Base-by-base conservation (phyloP, 1,140 invertebrate species). In the Dermatophagoides farinae region DNA sequence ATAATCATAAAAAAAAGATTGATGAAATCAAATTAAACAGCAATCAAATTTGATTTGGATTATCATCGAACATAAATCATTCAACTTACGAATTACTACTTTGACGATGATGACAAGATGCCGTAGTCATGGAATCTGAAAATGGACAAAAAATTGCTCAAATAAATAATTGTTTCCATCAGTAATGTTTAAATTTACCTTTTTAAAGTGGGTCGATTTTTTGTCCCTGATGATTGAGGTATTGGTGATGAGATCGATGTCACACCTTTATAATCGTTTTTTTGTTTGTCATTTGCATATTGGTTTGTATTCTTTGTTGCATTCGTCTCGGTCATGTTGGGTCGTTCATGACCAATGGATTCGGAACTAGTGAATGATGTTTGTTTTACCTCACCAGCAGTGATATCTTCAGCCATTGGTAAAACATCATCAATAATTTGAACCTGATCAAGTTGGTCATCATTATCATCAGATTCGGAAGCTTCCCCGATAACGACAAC, bases 401-500 rank as follows among this genome's bases (percentile, higher is more conserved):
- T 55, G 14, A 23, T 55, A 5, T 55, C 53, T 6, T 11, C 38
- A 18, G 53, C 53, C 1, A 23, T 14, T 4, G 22, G n/a, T n/a
- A n/a, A 8, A 12, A 14, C 16, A 38, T 55, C 14, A 55, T 38
- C 53, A 25, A 38, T 38, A 23, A 11, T 23, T 38, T 38, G 2
- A 20, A 25, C 31, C 14, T n/a, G 12, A 25, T 14, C 50, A 52
- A 9, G 12, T 16, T 55, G 14, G 14, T 23, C 10, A 12, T 55
- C 52, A 8, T 54, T 22, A 6, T 54, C 53, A 11, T 55, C 53
- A 1, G 53, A 55, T 25, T 55, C 53, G 31, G 53, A 55, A n/a
- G 53, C 53, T 25, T 55, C 53, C 1, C 53, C 53, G 23, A 55
- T 31, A 14, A 55, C 53, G 2, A 55, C 53, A 20, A 50, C 47